These are phyloP conservation scores for Isurus oxyrinchus DNA, from an alignment of 2,113 vertebrate species.

Conservation along the genomic window DNA sequence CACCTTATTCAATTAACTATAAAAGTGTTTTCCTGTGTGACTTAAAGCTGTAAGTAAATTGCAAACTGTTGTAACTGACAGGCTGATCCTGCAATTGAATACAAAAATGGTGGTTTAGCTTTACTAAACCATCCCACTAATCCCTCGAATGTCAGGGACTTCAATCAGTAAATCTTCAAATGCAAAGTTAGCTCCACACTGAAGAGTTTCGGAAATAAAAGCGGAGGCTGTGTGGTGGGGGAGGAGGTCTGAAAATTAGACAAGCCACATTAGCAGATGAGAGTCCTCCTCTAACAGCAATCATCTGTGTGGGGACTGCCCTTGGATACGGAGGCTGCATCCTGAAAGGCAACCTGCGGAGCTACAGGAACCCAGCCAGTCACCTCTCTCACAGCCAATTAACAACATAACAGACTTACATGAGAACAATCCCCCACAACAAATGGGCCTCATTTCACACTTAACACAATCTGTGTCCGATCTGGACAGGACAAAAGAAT, in stretches of 20 bases:
- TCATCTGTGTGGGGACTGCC: background rate
- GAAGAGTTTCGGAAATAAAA: background rate
- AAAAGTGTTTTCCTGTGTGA: background rate
- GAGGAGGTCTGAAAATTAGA: background rate
- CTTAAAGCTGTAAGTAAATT: background rate
- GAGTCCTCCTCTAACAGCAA: background rate
- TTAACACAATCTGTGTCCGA: conserved; percentile 25
- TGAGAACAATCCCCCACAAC: background rate
- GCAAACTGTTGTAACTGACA: background rate
- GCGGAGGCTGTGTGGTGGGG: background rate
- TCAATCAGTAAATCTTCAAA: background rate
- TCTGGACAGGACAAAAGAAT: background rate
- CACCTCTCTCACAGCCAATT: conserved; percentile 5
- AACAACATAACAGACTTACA: conserved; percentile 3
- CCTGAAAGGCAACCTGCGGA: background rate
- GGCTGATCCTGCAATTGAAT: background rate
- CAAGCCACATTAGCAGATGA: background rate
- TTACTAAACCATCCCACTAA: background rate
- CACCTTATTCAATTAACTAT: background rate
- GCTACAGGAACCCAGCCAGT: background rate
- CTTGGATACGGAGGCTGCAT: background rate
- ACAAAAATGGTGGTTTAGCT: background rate
- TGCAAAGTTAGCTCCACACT: background rate
- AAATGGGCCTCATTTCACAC: conserved; percentile 31
- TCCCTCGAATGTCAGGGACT: background rate